phyloP scores from a whole-genome alignment of 2,113 vertebrate species.

The Crotalus tigris region DNA sequence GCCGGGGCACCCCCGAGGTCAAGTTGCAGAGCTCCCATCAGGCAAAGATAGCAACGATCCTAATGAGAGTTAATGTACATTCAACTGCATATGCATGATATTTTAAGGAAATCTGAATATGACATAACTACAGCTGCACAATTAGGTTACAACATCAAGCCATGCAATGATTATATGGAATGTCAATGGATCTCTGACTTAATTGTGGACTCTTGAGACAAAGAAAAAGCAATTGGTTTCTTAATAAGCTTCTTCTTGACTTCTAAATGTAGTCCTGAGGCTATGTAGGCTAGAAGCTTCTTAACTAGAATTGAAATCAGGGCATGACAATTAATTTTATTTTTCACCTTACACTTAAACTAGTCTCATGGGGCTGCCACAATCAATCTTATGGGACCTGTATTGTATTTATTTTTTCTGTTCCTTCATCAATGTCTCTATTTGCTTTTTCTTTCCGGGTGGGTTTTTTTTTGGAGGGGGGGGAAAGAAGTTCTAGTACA shows the following conservation, averaged over 20 bases:
- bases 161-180: background rate
- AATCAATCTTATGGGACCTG: background rate
- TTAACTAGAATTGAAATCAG: background rate
- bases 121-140: background rate
- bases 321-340: background rate
- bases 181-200: background rate
- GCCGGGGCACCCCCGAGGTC: conserved; percentile 86
- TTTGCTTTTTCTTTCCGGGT: background rate
- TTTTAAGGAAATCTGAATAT: background rate
- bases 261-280: background rate
- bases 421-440: background rate
- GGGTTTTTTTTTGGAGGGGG: background rate
- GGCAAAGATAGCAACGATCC: conserved; percentile 36
- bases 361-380: background rate
- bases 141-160: background rate
- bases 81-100: background rate
- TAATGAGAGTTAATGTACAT: background rate
- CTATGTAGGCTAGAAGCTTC: background rate
- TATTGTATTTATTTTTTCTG: background rate
- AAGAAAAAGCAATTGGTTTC: background rate
- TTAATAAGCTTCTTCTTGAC: background rate
- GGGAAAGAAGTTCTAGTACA: background rate
- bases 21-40: conserved; percentile 83
- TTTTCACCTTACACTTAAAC: background rate
- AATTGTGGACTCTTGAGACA: background rate